These are phyloP conservation scores for Gambusia yucatana DNA, from an alignment of 2,797 vertebrate species.

Conservation along the genomic window DNA sequence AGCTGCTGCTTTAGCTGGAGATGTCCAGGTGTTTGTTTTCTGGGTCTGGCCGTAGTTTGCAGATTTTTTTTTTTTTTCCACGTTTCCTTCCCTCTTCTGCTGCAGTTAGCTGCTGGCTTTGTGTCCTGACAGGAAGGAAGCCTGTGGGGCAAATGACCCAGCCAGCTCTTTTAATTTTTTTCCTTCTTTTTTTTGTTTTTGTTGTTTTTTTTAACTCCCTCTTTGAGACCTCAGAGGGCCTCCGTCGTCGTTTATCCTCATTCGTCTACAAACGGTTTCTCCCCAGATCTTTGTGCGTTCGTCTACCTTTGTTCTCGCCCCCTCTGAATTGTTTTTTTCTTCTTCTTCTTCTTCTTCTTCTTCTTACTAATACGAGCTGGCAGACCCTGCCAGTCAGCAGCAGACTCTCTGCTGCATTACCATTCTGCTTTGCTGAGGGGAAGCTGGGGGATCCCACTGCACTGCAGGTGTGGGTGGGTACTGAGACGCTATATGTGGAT, in stretches of 20 bases:
- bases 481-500: not conserved
- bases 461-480: slow-evolving; percentile 44
- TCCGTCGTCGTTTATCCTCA: slow-evolving; percentile 32
- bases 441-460: slow-evolving; percentile 28
- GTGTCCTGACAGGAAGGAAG: slow-evolving; percentile 61
- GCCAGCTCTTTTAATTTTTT: slow-evolving; percentile 54
- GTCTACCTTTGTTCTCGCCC: slow-evolving; percentile 16
- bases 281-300: slow-evolving; percentile 10
- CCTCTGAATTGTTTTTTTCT: slow-evolving; percentile 1
- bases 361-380: slow-evolving; percentile 24
- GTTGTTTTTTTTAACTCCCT: slow-evolving; percentile 2
- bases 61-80: not conserved
- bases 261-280: slow-evolving; percentile 2
- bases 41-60: slow-evolving; percentile 13
- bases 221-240: slow-evolving; percentile 22
- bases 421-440: slow-evolving; percentile 32
- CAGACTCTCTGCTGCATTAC: slow-evolving; percentile 41
- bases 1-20: slow-evolving; percentile 29
- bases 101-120: slow-evolving; percentile 32
- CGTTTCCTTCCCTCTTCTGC: slow-evolving; percentile 11
- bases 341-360: not conserved
- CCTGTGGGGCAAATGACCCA: slow-evolving; percentile 42
- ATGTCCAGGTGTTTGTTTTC: slow-evolving; percentile 21
- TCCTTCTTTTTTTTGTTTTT: slow-evolving; percentile 22
- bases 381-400: slow-evolving; percentile 42